Evolutionary conservation across 2,113 vertebrate genomes (phyloP), one percentile per base, ranked within the genome.

Genomic region (Psittacula cyanocephala): DNA sequence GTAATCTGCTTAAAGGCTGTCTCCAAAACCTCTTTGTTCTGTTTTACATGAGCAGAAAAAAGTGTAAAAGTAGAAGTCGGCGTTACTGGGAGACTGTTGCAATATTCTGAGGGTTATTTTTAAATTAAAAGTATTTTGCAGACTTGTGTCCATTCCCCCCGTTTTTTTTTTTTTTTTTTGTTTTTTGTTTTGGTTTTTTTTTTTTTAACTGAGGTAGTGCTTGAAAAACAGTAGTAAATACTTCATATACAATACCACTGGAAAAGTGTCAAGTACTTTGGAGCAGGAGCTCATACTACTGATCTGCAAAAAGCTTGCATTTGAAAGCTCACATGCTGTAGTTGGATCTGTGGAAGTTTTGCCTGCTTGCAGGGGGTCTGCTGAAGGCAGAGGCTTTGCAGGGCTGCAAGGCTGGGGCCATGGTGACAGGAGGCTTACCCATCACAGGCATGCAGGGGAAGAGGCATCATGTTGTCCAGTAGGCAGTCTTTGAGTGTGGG

Each of bases 11-110:
- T 91, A 29, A 95, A 93, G 44, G 3, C 0, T 81, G 39, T 83
- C 80, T 96, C 47, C 33, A 47, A 82, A 95, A 95, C 69, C n/a
- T 90, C 59, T 87, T 95, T 25, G 35, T 80, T 89, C 87, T 91
- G 77, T 88, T 89, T 63, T 86, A 79, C 50, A 16, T 74, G 81
- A 67, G 57, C 47, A 81, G 63, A 86, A 94, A 64, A 91, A 71
- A 10, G 10, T 78, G 78, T 88, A 53, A 50, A 91, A 85, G 53
- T 91, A 69, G 70, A 65, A 92, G 81, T 67, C 47, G 52, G 17
- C 35, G 69, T 95, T 97, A 88, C 71, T 59, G 96, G 70, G 91
- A 96, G 77, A 95, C 80, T 69, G 68, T 87, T 78, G 77, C 79
- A 86, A 44, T 88, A 93, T 44, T 43, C 18, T 13, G 35, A 62